Conservation (phyloP, 30 jellyfish, hydroid and myxozoan species). For the Pelagia noctiluca region DNA sequence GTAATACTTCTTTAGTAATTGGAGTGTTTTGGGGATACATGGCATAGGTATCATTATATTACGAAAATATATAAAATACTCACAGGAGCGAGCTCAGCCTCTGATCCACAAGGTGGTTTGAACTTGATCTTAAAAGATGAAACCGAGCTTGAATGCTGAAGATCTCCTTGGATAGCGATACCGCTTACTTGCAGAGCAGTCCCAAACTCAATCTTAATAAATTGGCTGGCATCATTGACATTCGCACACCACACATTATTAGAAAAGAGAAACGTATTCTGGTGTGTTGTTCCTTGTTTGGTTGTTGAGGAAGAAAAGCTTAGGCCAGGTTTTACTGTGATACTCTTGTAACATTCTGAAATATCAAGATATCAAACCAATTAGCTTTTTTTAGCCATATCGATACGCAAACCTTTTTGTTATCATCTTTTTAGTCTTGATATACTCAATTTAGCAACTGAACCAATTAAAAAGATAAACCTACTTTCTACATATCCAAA, state of each 20-base stretch:
- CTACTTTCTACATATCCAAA: constrained; percentile 16
- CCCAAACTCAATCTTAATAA: too few relatives aligned
- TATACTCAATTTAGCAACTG: not conserved
- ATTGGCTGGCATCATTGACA: too few relatives aligned
- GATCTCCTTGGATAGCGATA: too few relatives aligned
- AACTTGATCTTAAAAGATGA: constrained; percentile 8
- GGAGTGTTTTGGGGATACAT: not conserved
- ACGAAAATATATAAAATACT: not conserved
- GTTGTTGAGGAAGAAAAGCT: not conserved
- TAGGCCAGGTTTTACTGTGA: not conserved
- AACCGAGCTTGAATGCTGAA: too few relatives aligned
- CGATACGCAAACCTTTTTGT: too few relatives aligned
- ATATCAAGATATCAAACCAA: not conserved
- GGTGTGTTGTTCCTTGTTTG: constrained; percentile 1
- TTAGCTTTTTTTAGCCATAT: too few relatives aligned
- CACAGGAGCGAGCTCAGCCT: not conserved
- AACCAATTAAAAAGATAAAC: not conserved
- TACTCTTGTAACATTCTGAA: not conserved
- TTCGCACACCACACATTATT: too few relatives aligned
- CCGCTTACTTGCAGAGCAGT: too few relatives aligned
- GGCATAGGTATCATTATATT: not conserved
- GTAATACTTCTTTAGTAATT: too few relatives aligned
- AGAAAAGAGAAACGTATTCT: not conserved
- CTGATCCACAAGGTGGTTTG: constrained; percentile 18
- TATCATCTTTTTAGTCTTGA: too few relatives aligned